These are phyloP conservation scores for Apamea monoglypha DNA, from an alignment of 2,888 invertebrate genomes.

Conservation along the genomic window DNA sequence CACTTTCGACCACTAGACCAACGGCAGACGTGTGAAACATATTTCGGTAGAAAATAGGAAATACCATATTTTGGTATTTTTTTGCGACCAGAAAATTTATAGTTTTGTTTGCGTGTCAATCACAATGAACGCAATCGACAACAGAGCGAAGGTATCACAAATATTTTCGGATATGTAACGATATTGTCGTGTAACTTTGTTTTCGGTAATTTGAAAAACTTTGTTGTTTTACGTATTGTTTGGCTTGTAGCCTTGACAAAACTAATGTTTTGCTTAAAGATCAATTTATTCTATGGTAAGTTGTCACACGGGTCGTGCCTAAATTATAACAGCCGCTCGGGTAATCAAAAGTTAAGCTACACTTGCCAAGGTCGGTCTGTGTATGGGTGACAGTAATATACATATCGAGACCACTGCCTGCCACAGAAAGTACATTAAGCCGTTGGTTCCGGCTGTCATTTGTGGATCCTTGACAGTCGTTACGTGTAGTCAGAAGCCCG, in stretches of 20 bases:
- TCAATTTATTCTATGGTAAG: conserved; percentile 18
- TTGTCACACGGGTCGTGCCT: background rate
- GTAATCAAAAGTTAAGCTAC: no score
- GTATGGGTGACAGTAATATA: no score
- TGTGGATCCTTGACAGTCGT: no score
- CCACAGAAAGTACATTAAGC: no score
- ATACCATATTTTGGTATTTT: conserved; percentile 11
- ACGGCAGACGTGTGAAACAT: background rate
- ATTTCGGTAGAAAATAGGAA: background rate
- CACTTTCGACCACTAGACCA: background rate
- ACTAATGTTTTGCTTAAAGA: conserved; percentile 18
- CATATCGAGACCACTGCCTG: no score
- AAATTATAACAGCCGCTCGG: no score
- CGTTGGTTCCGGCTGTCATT: no score
- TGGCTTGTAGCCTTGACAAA: conserved; percentile 39
- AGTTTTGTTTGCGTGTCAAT: conserved; percentile 41
- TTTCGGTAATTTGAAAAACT: conserved; percentile 37
- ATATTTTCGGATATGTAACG: conserved; percentile 25
- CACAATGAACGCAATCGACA: conserved; percentile 17
- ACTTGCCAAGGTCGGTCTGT: no score
- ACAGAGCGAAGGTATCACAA: conserved; percentile 31
- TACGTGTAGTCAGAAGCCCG: no score
- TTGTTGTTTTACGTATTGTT: conserved; percentile 34
- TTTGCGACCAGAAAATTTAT: conserved; percentile 22
- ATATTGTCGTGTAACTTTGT: conserved; percentile 23